Conservation (phyloP, 2,113 vertebrate species). For the Anarhynchus alexandrinus region DNA sequence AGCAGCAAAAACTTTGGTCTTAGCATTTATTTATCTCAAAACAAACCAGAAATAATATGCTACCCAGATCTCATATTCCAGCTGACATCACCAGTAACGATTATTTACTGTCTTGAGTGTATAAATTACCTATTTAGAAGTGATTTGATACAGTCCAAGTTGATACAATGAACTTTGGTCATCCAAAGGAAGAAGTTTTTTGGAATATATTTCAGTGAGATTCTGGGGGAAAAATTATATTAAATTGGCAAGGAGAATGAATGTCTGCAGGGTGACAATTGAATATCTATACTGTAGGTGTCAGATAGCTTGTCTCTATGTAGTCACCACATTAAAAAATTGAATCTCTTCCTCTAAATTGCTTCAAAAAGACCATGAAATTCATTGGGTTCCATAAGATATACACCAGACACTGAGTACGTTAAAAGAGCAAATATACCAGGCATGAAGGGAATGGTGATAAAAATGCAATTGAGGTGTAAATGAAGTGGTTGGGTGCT, state of each 20-base stretch:
- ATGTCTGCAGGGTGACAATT: not conserved
- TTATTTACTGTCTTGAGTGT: not conserved
- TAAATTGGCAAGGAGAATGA: not conserved
- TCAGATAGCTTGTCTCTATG: not conserved
- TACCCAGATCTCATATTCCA: not conserved
- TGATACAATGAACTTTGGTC: not conserved
- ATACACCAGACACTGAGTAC: not conserved
- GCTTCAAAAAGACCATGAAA: slow-evolving; percentile 26
- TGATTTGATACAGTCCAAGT: not conserved
- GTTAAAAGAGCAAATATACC: not conserved
- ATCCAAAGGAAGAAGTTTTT: not conserved
- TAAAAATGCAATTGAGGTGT: slow-evolving; percentile 1
- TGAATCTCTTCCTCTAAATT: not conserved
- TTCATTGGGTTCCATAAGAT: not conserved
- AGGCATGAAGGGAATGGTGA: not conserved
- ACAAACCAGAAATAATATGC: not conserved
- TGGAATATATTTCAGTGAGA: not conserved
- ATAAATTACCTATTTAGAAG: not conserved
- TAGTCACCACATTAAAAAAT: not conserved
- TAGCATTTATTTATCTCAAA: not conserved
- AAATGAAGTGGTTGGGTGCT: not conserved
- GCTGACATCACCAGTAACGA: not conserved
- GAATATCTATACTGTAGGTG: not conserved
- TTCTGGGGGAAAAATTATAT: not conserved
- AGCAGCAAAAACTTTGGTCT: not conserved